A percentile compares a stretch with the other conserved stretches of the same genome.
Conservation (phyloP, 1,140 invertebrate species). For the Lamellibrachia luymesi region DNA sequence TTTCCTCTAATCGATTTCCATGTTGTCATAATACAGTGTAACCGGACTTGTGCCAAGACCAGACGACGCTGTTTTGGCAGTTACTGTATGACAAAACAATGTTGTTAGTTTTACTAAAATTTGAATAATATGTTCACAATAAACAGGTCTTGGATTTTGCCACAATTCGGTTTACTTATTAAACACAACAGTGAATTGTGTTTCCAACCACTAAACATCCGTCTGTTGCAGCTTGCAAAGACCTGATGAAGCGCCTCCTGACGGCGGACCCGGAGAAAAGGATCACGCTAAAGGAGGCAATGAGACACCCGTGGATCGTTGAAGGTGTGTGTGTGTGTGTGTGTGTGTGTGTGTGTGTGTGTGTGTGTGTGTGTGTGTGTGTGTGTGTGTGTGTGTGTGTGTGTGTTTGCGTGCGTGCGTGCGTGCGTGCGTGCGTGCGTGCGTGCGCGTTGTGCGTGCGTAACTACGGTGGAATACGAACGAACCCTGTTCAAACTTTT, state of each 20-base stretch:
- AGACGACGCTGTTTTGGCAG: background rate
- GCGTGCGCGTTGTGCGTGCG: background rate
- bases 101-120: background rate
- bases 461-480: background rate
- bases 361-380: too few species aligned
- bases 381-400: background rate
- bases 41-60: background rate
- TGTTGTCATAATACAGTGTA: background rate
- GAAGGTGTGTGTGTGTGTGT: slow-evolving; percentile 24
- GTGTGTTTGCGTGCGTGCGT: too few species aligned
- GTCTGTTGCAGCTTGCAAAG: slow-evolving; percentile 39
- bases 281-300: slow-evolving; percentile 43
- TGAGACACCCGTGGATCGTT: slow-evolving; percentile 50
- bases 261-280: slow-evolving; percentile 48
- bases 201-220: background rate
- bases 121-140: background rate
- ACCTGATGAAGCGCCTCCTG: slow-evolving; percentile 48
- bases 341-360: too few species aligned
- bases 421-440: too few species aligned
- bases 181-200: background rate
- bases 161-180: background rate
- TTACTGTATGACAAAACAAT: background rate
- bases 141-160: background rate
- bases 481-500: too few species aligned
- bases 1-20: background rate